Percentiles rank a stretch among this genome's conserved stretches.
These are phyloP conservation scores for Tachystola acroxantha DNA, from an alignment of 2,888 invertebrate species.

Conservation along the genomic window DNA sequence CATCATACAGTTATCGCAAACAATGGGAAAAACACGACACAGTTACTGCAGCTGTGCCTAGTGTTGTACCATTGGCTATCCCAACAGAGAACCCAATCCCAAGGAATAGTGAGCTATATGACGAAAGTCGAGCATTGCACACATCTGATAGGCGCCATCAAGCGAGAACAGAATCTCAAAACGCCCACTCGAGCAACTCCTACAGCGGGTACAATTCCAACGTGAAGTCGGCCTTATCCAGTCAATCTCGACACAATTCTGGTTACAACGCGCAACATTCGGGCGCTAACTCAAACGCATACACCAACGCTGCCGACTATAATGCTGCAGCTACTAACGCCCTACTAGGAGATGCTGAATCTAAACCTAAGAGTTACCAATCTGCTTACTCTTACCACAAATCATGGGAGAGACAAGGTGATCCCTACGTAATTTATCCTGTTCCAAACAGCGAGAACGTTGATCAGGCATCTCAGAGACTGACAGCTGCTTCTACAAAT, in stretches of 20 bases:
- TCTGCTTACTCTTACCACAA: constrained; percentile 73
- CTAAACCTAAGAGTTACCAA: constrained; percentile 64
- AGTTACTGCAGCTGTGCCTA: constrained; percentile 29
- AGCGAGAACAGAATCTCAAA: constrained; percentile 28
- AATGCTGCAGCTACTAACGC: constrained; percentile 23
- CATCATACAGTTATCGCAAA: constrained; percentile 61
- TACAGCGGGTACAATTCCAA: constrained; percentile 36
- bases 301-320: constrained; percentile 23
- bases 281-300: constrained; percentile 21
- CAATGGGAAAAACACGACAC: constrained; percentile 66
- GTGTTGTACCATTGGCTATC: constrained; percentile 23
- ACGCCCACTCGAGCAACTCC: constrained; percentile 23
- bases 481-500: constrained; percentile 33
- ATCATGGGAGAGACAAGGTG: constrained; percentile 72
- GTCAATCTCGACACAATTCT: constrained; percentile 31
- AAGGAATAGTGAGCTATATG: constrained; percentile 48
- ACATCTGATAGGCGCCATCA: constrained; percentile 23
- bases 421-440: constrained; percentile 68
- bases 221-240: constrained; percentile 25
- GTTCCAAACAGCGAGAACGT: constrained; percentile 29
- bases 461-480: constrained; percentile 39
- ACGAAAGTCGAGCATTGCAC: constrained; percentile 33
- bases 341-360: constrained; percentile 32
- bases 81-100: constrained; percentile 41
- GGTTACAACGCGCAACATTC: constrained; percentile 32